These are phyloP conservation scores for Drosophila neoperkinsi DNA, from an alignment of 2,888 invertebrate genomes.

Conservation along the genomic window DNA sequence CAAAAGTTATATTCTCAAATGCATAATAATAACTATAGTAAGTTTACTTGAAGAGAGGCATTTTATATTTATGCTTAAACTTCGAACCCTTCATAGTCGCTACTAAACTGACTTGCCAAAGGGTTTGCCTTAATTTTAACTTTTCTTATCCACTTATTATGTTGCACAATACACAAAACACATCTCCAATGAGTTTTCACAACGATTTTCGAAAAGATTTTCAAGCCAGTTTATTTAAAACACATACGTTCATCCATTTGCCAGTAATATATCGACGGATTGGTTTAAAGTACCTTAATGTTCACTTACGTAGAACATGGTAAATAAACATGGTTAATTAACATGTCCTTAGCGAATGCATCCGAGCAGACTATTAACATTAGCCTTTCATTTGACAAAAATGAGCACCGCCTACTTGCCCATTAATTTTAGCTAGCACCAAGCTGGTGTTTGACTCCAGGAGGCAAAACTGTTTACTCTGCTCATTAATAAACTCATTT, in stretches of 20 bases:
- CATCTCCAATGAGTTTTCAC: not conserved
- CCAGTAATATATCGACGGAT: not conserved
- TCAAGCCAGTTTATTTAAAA: not conserved
- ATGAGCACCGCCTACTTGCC: conserved; percentile 16
- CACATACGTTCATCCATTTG: not conserved
- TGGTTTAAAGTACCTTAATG: not conserved
- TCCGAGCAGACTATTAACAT: conserved; percentile 14
- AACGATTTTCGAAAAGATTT: not conserved
- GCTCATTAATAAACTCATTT: conserved; percentile 65
- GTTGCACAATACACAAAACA: not conserved
- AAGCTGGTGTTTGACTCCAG: not conserved
- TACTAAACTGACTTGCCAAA: not conserved
- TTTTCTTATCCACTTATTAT: not conserved
- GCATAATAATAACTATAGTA: not conserved
- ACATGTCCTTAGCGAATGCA: conserved; percentile 19
- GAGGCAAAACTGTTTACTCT: conserved; percentile 36
- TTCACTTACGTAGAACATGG: not conserved
- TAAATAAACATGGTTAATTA: conserved; percentile 14
- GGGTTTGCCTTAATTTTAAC: not conserved
- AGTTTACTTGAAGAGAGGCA: not conserved
- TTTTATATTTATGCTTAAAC: not conserved
- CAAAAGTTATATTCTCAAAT: not conserved
- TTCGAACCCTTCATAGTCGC: not conserved
- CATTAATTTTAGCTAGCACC: conserved; percentile 20
- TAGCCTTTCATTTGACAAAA: not conserved